These are phyloP conservation scores for Bambusicola thoracicus DNA, from an alignment of 2,113 vertebrate species.

Conservation along the genomic window DNA sequence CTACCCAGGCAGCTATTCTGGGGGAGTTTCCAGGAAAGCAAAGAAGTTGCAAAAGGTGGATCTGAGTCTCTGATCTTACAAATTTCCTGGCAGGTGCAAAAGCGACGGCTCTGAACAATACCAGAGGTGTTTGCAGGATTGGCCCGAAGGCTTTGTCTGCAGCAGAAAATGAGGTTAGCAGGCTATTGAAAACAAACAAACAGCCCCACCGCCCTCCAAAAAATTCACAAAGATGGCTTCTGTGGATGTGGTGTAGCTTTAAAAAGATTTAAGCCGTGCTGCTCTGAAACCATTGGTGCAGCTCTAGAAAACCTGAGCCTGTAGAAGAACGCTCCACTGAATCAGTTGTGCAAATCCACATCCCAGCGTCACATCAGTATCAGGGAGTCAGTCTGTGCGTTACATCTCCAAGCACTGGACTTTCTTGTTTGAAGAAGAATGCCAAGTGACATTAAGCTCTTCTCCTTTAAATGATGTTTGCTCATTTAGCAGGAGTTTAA, in stretches of 20 bases:
- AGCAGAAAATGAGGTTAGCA: slow-evolving; percentile 50
- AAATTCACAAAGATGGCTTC: neutral
- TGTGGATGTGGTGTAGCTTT: neutral
- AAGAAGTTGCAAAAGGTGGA: slow-evolving; percentile 58
- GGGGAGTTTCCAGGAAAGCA: slow-evolving; percentile 64
- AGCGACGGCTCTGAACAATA: slow-evolving; percentile 45
- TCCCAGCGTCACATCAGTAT: neutral
- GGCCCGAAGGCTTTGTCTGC: slow-evolving; percentile 58
- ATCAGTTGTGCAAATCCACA: neutral
- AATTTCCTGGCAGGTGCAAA: slow-evolving; percentile 67
- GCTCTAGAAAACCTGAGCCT: neutral
- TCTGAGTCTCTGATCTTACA: slow-evolving; percentile 56
- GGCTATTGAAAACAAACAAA: slow-evolving; percentile 49
- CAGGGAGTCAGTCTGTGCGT: neutral
- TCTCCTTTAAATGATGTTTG: neutral
- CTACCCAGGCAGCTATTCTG: slow-evolving; percentile 52
- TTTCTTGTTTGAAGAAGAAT: neutral
- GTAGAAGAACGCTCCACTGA: neutral
- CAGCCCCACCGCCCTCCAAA: slow-evolving; percentile 22
- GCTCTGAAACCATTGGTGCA: neutral
- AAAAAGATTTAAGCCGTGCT: neutral
- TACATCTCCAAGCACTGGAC: neutral
- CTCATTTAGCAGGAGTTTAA: neutral
- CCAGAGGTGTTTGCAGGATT: slow-evolving; percentile 58
- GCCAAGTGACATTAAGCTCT: neutral